A percentile compares a stretch with the other conserved stretches of the same genome.
Evolutionary conservation across 2,113 vertebrate species (phyloP).

Genomic region (Perccottus glenii): DNA sequence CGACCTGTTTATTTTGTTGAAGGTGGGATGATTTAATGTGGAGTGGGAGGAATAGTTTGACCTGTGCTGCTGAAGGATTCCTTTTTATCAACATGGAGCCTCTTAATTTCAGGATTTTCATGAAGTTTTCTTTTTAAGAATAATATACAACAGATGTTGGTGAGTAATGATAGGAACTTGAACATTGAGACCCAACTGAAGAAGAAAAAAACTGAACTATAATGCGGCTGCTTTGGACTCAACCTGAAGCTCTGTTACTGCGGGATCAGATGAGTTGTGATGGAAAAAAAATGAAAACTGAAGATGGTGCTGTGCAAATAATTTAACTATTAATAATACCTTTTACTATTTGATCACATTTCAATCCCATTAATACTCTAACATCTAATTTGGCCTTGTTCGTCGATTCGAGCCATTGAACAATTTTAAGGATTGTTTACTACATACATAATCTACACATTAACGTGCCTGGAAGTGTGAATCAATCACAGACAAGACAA

Average conservation of each 20-base stretch:
- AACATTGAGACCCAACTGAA: constrained; percentile 24
- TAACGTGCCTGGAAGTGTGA: background rate
- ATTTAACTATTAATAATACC: too few relatives aligned
- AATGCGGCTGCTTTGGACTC: background rate
- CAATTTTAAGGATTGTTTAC: too few relatives aligned
- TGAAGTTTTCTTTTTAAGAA: constrained; percentile 14
- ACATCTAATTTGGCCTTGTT: too few relatives aligned
- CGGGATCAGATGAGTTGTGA: background rate
- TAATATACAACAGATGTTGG: background rate
- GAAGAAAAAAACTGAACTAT: background rate
- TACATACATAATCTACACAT: too few relatives aligned
- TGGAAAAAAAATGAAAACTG: background rate
- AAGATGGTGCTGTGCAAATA: background rate
- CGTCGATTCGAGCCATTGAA: too few relatives aligned
- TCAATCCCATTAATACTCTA: too few relatives aligned
- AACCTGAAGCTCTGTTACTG: background rate
- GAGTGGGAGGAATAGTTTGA: constrained; percentile 25
- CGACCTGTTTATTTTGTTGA: constrained; percentile 23
- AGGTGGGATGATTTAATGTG: constrained; percentile 16
- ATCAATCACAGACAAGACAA: background rate
- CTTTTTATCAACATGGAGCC: background rate
- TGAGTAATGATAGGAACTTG: background rate
- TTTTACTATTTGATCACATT: background rate
- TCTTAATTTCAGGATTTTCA: constrained; percentile 14
- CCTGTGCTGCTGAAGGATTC: constrained; percentile 36